Evolutionary conservation across 1,140 invertebrate species (phyloP).

Genomic region (Heliconius nattereri): DNA sequence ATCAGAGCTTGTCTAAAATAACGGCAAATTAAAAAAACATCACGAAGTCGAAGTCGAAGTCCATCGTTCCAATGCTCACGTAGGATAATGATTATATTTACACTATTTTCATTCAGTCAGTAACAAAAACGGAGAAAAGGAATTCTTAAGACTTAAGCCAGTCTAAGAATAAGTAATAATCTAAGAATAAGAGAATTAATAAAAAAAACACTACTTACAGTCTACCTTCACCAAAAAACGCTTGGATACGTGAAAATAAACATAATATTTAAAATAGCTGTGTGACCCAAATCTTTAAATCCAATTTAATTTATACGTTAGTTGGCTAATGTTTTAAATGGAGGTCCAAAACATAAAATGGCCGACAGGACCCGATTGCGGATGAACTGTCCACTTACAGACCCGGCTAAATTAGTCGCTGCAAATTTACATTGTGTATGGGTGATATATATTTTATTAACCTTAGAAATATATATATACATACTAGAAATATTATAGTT

Average conservation of each 20-base stretch:
- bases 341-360: constrained; percentile 18
- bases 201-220: not conserved
- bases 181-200: not conserved
- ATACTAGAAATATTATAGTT: not conserved
- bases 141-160: too few relatives aligned
- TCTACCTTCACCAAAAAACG: not conserved
- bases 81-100: too few relatives aligned
- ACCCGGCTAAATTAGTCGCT: constrained; percentile 22
- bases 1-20: too few relatives aligned
- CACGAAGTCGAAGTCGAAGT: too few relatives aligned
- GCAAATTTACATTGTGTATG: constrained; percentile 25
- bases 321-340: constrained; percentile 23
- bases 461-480: not conserved
- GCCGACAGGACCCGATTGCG: constrained; percentile 29
- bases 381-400: constrained; percentile 32
- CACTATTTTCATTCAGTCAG: too few relatives aligned
- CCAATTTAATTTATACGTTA: constrained; percentile 16
- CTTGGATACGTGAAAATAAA: not conserved
- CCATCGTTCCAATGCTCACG: too few relatives aligned
- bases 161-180: too few relatives aligned
- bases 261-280: not conserved
- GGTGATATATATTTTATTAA: constrained; percentile 24
- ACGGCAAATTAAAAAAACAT: too few relatives aligned
- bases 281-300: constrained; percentile 7
- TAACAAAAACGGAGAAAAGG: too few relatives aligned